Evolutionary conservation across 2,797 vertebrate genomes (phyloP).

Genomic region (Dromococcyx pavoninus): DNA sequence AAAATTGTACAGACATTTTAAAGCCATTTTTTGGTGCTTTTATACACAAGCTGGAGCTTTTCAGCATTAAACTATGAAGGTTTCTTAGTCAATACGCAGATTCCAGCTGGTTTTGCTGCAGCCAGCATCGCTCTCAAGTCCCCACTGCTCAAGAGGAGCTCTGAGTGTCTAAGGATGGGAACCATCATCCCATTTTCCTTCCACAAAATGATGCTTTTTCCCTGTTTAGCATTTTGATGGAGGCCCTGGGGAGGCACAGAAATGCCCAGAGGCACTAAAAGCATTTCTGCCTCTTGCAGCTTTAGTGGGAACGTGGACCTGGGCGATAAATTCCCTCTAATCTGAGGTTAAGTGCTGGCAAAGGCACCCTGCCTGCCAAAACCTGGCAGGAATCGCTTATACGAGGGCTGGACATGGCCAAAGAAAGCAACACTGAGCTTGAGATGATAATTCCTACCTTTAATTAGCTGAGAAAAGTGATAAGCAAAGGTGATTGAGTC

Average conservation of each 20-base stretch:
- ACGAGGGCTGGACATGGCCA: not conserved
- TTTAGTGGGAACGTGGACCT: not conserved
- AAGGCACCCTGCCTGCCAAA: not conserved
- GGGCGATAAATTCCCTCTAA: not conserved
- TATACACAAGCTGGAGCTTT: not conserved
- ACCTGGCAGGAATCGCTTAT: not conserved
- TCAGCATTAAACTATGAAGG: not conserved
- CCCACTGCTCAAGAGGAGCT: not conserved
- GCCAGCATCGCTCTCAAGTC: not conserved
- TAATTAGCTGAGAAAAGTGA: not conserved
- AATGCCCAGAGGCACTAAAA: not conserved
- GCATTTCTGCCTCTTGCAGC: not conserved
- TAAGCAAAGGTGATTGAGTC: not conserved
- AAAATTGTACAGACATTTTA: not conserved
- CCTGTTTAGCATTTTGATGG: not conserved
- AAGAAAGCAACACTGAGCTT: not conserved
- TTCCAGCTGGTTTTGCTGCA: not conserved
- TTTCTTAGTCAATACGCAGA: too few species aligned
- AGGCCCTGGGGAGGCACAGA: not conserved
- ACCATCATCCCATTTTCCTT: fast-evolving
- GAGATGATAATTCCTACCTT: not conserved
- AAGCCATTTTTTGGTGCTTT: not conserved
- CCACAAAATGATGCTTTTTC: not conserved
- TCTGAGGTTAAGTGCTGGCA: not conserved
- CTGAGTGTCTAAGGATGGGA: not conserved